Evolutionary conservation across 2,113 vertebrate species (phyloP).

Genomic region (Mustelus asterias): DNA sequence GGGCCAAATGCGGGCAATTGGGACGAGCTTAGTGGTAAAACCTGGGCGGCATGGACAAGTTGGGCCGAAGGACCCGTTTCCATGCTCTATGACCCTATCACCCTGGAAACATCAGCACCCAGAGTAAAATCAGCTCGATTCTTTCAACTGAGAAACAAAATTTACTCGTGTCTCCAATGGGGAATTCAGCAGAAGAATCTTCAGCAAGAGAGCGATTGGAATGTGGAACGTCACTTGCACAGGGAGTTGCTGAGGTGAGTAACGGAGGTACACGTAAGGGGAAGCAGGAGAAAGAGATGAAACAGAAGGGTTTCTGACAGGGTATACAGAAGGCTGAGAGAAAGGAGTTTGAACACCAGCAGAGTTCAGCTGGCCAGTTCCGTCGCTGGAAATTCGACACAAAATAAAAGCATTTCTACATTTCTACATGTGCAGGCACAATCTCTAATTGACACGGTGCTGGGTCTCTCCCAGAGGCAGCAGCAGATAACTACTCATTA

Average conservation of each 20-base stretch:
- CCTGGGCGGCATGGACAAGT: too few species aligned
- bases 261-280: neutral
- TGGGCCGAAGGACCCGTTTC: too few species aligned
- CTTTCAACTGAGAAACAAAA: neutral
- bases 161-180: neutral
- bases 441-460: neutral
- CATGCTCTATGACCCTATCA: too few species aligned
- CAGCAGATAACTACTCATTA: neutral
- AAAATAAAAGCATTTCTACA: neutral
- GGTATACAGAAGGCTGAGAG: too few species aligned
- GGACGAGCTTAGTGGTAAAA: too few species aligned
- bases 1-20: too few species aligned
- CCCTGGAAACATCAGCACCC: too few species aligned
- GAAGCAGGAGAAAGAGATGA: neutral
- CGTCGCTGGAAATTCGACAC: neutral
- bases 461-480: neutral
- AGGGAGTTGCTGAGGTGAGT: neutral
- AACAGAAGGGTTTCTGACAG: neutral
- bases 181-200: neutral
- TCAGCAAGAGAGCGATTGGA: neutral
- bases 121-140: neutral
- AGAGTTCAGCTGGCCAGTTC: too few species aligned
- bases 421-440: neutral
- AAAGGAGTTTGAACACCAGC: too few species aligned
- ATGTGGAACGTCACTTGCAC: neutral